Base-by-base conservation (phyloP, 2,888 invertebrate species). In the Lasioglossum vierecki region DNA sequence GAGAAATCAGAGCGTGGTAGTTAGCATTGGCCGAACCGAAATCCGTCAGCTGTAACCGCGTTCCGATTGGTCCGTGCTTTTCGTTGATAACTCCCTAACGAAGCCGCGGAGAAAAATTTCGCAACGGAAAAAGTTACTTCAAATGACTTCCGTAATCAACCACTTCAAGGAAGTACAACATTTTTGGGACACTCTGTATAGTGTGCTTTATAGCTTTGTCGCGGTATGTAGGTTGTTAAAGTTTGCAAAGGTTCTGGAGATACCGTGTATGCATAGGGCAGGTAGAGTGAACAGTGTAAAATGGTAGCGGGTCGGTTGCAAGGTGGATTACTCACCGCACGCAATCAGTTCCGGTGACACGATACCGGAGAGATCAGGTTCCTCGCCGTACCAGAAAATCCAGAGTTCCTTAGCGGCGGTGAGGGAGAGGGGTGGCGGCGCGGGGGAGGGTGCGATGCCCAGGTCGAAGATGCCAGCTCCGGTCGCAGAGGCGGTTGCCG, bases 351-450 rank as follows among this genome's bases (percentile, higher is more conserved):
- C 98, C 22, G 97, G 97, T 85, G 98, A 97, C 92, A 98, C 97
- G 93, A 98, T 96, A 85, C 97, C 97, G 93, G 96, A 97, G 89
- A 99, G 96, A 95, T 98, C 98, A 82, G 99, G 99, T 95, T 99
- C 98, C 95, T 99, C 99, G 94, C 99, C 99, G 96, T 99, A 99
- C 99, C 99, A 99, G 96, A 99, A 99, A 95, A 99, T 98, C 99
- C 99, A 99, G 87, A 99, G 97, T 95, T 99, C 99, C 96, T 99
- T 99, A 95, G 98, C 97, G 94, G 98, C 97, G 95, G 97, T 97
- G 92, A 98, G 96, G 92, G 98, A 97, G 93, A 98, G 96, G 90
- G 98, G 98, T 94, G 97, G 97, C 94, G 97, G 97, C 91, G 96
- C 96, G 88, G 95, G 95, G 94, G 96, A 96, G 93, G 95, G 96